Percentiles rank a stretch among this genome's conserved stretches.
Conservation (phyloP, 2,113 vertebrate genomes). For the Gambusia affinis region DNA sequence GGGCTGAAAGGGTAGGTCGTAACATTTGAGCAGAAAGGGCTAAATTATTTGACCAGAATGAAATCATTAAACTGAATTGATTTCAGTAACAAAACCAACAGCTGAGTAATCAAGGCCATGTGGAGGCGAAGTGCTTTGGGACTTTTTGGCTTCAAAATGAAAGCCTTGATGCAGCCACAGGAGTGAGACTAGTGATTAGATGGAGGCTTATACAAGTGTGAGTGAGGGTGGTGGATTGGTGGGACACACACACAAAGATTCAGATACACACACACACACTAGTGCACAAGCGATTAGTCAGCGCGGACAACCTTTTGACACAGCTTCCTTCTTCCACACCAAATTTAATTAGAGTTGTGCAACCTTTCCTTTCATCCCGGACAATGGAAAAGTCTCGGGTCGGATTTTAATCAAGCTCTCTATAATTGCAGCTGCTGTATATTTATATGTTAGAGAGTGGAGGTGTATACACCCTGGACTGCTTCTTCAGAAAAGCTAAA, state of each 20-base stretch:
- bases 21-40: conserved; percentile 17
- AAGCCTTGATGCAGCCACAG: conserved; percentile 42
- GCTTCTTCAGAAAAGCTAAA: conserved; percentile 26
- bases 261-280: conserved; percentile 1
- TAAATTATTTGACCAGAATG: conserved; percentile 36
- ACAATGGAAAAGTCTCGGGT: conserved; percentile 74
- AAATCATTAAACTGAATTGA: conserved; percentile 47
- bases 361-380: conserved; percentile 67
- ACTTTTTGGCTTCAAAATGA: conserved; percentile 49
- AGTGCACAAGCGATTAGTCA: conserved; percentile 53
- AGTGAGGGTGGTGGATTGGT: conserved; percentile 23
- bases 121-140: conserved; percentile 38
- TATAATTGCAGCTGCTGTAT: conserved; percentile 28
- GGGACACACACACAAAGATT: background rate
- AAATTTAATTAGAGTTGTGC: conserved; percentile 76
- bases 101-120: conserved; percentile 52
- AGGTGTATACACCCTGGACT: conserved; percentile 18
- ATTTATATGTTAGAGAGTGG: conserved; percentile 42
- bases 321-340: conserved; percentile 57
- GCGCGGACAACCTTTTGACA: conserved; percentile 67
- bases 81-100: conserved; percentile 32
- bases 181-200: conserved; percentile 62
- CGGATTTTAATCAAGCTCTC: conserved; percentile 63
- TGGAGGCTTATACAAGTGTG: conserved; percentile 46
- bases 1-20: conserved; percentile 12